These are phyloP conservation scores for Meles meles DNA, from an alignment of 2,113 vertebrate genomes.

Conservation along the genomic window DNA sequence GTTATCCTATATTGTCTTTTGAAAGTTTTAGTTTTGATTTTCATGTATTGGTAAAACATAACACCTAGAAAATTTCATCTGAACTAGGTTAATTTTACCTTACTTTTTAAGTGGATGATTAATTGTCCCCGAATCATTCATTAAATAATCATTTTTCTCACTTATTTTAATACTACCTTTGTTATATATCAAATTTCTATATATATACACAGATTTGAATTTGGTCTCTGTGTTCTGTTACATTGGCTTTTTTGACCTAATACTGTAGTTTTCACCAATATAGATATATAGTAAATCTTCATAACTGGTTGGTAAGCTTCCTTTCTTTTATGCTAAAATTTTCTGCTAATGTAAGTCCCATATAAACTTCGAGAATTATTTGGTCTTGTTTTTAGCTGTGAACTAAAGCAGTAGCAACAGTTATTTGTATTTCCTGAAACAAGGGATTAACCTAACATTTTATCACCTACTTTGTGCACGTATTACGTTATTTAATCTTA, in stretches of 20 bases:
- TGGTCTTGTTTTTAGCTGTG: not conserved
- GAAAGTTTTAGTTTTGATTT: not conserved
- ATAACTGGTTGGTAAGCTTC: not conserved
- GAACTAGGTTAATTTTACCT: not conserved
- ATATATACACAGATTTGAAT: not conserved
- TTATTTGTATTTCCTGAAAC: not conserved
- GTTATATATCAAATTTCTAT: not conserved
- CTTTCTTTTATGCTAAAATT: not conserved
- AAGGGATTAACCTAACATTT: not conserved
- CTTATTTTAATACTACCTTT: not conserved
- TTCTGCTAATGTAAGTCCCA: not conserved
- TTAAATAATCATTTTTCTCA: not conserved
- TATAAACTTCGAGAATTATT: not conserved
- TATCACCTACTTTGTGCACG: not conserved
- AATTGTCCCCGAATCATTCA: not conserved
- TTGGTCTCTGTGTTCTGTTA: not conserved
- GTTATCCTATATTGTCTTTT: not conserved
- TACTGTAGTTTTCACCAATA: not conserved
- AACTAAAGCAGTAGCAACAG: not conserved
- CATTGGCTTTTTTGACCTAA: not conserved
- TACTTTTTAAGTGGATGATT: not conserved
- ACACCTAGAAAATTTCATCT: not conserved
- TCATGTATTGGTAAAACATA: not conserved
- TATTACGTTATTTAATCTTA: not conserved
- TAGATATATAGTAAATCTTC: not conserved